Conservation (phyloP, 2,888 invertebrate species). For the Drosophila melanosoma region DNA sequence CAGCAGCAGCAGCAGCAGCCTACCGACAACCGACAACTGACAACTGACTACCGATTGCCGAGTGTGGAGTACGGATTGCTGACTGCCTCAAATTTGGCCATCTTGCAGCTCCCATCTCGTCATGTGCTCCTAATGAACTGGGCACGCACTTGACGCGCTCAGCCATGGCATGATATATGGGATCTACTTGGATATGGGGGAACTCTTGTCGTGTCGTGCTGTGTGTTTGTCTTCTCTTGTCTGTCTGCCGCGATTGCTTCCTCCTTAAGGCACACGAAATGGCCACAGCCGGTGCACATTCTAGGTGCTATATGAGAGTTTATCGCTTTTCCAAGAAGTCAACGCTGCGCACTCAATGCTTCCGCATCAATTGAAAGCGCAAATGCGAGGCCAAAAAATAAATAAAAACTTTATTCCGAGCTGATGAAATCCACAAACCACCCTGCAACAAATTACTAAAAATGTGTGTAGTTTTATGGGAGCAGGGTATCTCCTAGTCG, state of each 20-base stretch:
- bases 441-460: not conserved
- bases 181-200: constrained; percentile 43
- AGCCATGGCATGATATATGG: constrained; percentile 83
- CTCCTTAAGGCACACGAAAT: constrained; percentile 20
- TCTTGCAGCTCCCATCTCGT: constrained; percentile 30
- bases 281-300: constrained; percentile 42
- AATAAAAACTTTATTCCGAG: constrained; percentile 5
- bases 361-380: constrained; percentile 72
- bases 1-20: too few species aligned
- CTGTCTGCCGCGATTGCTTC: constrained; percentile 16
- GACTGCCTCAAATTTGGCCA: constrained; percentile 22
- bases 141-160: constrained; percentile 83
- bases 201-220: not conserved
- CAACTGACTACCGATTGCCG: constrained; percentile 3
- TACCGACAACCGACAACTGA: not conserved
- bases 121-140: constrained; percentile 83
- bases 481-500: not conserved
- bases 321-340: constrained; percentile 78
- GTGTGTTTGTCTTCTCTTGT: constrained; percentile 5
- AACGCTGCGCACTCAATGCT: constrained; percentile 55
- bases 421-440: too few species aligned
- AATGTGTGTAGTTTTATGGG: not conserved
- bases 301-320: constrained; percentile 65
- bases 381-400: constrained; percentile 6
- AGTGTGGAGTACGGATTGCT: not conserved